Percentiles rank a stretch among this genome's conserved stretches.
Conservation (phyloP, 2,888 invertebrate genomes). For the Cryptocephalus primarius region DNA sequence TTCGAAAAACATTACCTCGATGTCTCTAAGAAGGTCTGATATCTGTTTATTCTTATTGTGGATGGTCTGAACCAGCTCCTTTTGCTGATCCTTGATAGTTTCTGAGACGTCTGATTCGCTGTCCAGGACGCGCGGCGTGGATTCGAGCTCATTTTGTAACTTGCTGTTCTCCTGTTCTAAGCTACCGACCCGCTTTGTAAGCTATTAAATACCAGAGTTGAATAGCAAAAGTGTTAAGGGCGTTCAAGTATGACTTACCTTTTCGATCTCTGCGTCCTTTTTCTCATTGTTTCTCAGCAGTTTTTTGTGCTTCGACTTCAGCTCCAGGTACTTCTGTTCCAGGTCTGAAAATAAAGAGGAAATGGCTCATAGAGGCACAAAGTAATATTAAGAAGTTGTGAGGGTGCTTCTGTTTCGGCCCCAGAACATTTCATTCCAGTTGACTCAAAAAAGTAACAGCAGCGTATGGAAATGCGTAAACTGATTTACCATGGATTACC, state of each 20-base stretch:
- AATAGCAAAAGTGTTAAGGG: neutral
- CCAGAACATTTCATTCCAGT: no score
- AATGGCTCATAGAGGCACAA: constrained; percentile 28
- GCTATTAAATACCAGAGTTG: constrained; percentile 16
- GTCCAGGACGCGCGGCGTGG: constrained; percentile 27
- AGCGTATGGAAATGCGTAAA: no score
- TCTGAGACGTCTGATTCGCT: constrained; percentile 43
- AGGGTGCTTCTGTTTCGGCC: no score
- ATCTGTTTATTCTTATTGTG: constrained; percentile 68
- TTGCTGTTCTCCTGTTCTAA: constrained; percentile 38
- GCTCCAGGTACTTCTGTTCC: constrained; percentile 35
- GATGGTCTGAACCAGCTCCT: constrained; percentile 44
- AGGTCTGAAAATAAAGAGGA: constrained; percentile 26
- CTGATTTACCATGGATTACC: no score
- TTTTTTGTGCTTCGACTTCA: constrained; percentile 35
- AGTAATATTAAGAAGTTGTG: no score
- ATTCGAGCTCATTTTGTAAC: constrained; percentile 37
- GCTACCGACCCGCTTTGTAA: constrained; percentile 29
- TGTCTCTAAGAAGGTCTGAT: constrained; percentile 58
- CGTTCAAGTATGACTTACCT: constrained; percentile 23
- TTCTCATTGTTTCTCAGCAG: constrained; percentile 32
- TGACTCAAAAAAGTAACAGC: neutral
- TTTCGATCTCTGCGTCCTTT: constrained; percentile 31
- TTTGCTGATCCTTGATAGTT: constrained; percentile 41
- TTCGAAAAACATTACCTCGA: constrained; percentile 47